Conservation (phyloP, 1,140 invertebrate genomes). For the Euwallacea fornicatus region DNA sequence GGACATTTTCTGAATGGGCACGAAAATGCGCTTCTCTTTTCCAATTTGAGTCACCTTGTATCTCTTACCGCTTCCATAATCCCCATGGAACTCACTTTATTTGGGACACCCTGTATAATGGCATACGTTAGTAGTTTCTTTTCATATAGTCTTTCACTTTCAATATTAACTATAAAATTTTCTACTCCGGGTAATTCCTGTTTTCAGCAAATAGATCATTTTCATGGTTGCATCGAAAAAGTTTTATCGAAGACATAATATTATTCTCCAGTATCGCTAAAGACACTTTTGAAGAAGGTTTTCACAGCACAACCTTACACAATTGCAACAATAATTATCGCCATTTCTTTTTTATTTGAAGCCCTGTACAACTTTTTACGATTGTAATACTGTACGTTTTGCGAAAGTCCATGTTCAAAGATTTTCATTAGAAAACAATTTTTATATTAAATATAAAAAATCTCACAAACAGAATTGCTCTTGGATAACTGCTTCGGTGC, state of each 20-base stretch:
- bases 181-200: slow-evolving; percentile 44
- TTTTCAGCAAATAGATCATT: slow-evolving; percentile 44
- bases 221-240: slow-evolving; percentile 20
- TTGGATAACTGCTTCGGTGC: background rate
- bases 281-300: slow-evolving; percentile 34
- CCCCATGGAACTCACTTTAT: too few relatives aligned
- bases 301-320: slow-evolving; percentile 27
- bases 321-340: slow-evolving; percentile 28
- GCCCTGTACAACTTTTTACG: slow-evolving; percentile 17
- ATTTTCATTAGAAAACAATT: background rate
- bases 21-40: too few relatives aligned
- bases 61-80: too few relatives aligned
- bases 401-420: slow-evolving; percentile 5
- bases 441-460: background rate
- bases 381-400: slow-evolving; percentile 34
- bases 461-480: background rate
- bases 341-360: slow-evolving; percentile 34
- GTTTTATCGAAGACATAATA: slow-evolving; percentile 39
- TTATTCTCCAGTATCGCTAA: slow-evolving; percentile 40
- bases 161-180: slow-evolving; percentile 45
- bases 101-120: too few relatives aligned
- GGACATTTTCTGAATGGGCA: too few relatives aligned
- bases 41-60: too few relatives aligned
- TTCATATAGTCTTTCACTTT: slow-evolving; percentile 34
- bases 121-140: slow-evolving; percentile 39